Conservation (phyloP, 1,140 invertebrate genomes). For the Ceratina calcarata region DNA sequence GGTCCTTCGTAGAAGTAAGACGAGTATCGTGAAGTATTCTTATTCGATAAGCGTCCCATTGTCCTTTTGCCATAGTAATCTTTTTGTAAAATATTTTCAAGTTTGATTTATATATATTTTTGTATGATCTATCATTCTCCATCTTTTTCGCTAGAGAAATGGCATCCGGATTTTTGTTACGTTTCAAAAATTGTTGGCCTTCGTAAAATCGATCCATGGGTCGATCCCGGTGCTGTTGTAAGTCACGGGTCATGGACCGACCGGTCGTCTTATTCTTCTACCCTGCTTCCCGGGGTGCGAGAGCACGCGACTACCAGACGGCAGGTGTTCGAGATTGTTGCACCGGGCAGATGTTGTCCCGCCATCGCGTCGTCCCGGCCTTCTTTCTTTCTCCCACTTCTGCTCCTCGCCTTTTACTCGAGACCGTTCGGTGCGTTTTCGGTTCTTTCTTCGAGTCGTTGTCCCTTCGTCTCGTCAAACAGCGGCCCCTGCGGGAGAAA, state of each 20-base stretch:
- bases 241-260: conserved; percentile 59
- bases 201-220: neutral
- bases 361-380: conserved; percentile 44
- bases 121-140: too few relatives aligned
- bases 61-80: too few relatives aligned
- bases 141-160: neutral
- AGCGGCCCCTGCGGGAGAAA: conserved; percentile 45
- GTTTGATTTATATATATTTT: too few relatives aligned
- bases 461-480: conserved; percentile 24
- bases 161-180: neutral
- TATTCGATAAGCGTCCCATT: too few relatives aligned
- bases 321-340: conserved; percentile 77
- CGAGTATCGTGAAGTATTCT: too few relatives aligned
- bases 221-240: neutral
- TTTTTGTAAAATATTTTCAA: too few relatives aligned
- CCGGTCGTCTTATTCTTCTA: conserved; percentile 64
- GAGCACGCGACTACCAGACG: conserved; percentile 77
- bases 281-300: conserved; percentile 64
- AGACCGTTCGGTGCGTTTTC: conserved; percentile 31
- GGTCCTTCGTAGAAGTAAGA: too few relatives aligned
- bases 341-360: conserved; percentile 75
- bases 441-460: conserved; percentile 21
- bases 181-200: neutral
- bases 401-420: neutral
- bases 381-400: conserved; percentile 38